A percentile compares a stretch with the other conserved stretches of the same genome.
Evolutionary conservation across 2,797 vertebrate genomes (phyloP).

Genomic region (Pteronotus mesoamericanus): DNA sequence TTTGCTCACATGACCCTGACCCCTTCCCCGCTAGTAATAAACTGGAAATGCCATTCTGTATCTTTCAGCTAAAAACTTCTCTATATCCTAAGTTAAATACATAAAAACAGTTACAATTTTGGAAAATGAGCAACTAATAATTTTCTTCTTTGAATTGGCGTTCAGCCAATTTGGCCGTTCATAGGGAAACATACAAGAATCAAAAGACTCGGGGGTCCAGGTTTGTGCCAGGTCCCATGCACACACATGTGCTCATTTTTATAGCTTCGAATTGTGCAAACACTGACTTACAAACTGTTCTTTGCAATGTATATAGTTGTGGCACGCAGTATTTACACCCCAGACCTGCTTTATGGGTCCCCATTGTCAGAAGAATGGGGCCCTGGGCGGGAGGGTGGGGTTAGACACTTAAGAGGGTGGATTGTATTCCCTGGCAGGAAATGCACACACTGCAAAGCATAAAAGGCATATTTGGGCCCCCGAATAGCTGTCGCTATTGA

Average conservation of each 20-base stretch:
- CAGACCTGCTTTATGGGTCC: not conserved
- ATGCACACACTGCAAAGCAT: too few species aligned
- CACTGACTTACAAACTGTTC: not conserved
- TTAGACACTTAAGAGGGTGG: not conserved
- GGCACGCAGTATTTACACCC: not conserved
- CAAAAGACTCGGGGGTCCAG: not conserved
- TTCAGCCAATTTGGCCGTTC: not conserved
- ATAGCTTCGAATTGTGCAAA: not conserved
- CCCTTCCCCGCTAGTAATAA: not conserved
- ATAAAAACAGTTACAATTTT: not conserved
- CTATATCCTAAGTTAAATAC: not conserved
- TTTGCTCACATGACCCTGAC: not conserved
- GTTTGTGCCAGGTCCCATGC: too few species aligned
- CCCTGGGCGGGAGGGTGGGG: too few species aligned
- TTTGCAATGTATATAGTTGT: not conserved
- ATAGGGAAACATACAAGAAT: not conserved
- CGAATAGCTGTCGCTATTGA: not conserved
- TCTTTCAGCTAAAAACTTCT: not conserved
- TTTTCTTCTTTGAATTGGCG: too few species aligned
- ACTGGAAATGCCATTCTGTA: too few species aligned
- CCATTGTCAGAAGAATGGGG: not conserved
- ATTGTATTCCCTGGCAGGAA: too few species aligned
- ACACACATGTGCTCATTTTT: not conserved
- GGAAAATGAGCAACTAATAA: not conserved
- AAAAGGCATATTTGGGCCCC: too few species aligned